Evolutionary conservation across 2,113 vertebrate species (phyloP).

Genomic region (Mesembrinibis cayennensis): DNA sequence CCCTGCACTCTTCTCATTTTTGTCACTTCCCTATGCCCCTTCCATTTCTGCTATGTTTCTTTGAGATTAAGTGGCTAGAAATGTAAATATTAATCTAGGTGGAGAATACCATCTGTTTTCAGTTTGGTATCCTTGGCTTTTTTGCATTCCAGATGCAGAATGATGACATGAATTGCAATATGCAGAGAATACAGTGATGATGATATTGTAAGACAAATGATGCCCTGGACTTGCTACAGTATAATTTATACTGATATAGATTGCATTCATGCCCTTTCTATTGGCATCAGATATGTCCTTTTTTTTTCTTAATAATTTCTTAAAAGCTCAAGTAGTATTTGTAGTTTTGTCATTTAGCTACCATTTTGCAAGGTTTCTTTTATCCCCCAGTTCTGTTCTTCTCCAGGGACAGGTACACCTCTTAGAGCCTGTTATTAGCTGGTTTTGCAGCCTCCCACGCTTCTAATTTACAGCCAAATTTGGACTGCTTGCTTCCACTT

Average conservation of each 20-base stretch:
- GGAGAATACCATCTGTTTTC: constrained; percentile 1
- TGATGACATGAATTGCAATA: not conserved
- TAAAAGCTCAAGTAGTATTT: not conserved
- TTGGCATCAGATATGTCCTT: not conserved
- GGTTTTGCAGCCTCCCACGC: not conserved
- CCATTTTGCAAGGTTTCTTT: not conserved
- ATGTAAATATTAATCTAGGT: constrained; percentile 48
- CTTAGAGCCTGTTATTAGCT: not conserved
- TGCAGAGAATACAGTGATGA: not conserved
- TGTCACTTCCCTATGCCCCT: not conserved
- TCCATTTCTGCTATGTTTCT: not conserved
- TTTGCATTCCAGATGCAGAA: constrained; percentile 28
- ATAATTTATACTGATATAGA: not conserved
- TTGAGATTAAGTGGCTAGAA: constrained; percentile 2
- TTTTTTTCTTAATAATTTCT: not conserved
- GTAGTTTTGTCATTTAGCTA: not conserved
- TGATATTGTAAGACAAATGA: not conserved
- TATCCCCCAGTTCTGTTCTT: not conserved
- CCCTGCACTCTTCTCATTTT: not conserved
- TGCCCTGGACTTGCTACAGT: not conserved
- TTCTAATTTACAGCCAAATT: not conserved
- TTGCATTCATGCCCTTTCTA: not conserved
- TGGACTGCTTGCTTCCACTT: not conserved
- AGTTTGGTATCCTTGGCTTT: not conserved
- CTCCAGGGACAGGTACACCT: not conserved